Evolutionary conservation across 2,888 invertebrate genomes (phyloP).

Genomic region (Machimus atricapillus): DNA sequence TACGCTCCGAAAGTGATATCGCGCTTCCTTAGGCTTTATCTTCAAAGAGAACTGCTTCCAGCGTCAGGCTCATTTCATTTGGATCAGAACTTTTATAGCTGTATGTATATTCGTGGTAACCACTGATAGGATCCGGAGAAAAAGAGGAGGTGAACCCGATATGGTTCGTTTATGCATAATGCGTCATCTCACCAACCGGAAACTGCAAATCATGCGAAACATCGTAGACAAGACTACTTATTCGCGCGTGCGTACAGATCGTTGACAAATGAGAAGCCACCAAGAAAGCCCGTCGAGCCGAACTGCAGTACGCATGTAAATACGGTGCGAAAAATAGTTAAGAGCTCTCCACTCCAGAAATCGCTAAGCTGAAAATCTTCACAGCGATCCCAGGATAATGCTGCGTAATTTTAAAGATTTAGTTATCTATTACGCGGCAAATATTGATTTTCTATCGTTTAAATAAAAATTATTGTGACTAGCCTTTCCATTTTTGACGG

Average conservation of each 20-base stretch:
- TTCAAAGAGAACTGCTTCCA: too few relatives aligned
- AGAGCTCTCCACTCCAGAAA: neutral
- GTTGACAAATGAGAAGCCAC: neutral
- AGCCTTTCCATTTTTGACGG: too few relatives aligned
- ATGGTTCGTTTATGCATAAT: neutral
- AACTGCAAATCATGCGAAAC: constrained; percentile 27
- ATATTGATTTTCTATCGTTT: neutral
- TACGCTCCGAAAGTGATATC: too few relatives aligned
- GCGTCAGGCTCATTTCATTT: neutral
- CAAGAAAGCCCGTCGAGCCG: neutral
- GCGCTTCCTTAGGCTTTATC: too few relatives aligned
- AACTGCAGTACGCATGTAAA: neutral
- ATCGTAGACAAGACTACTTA: neutral
- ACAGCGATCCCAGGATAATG: neutral
- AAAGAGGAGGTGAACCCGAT: constrained; percentile 11
- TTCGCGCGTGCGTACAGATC: neutral
- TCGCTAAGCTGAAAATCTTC: neutral
- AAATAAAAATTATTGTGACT: too few relatives aligned
- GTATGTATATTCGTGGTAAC: neutral
- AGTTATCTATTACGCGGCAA: neutral
- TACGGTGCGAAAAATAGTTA: neutral
- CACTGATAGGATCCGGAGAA: neutral
- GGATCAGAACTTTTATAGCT: neutral
- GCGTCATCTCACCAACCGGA: constrained; percentile 37
- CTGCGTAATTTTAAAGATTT: neutral